A percentile compares a stretch with the other conserved stretches of the same genome.
These are phyloP conservation scores for Listrodromus nycthemerus DNA, from an alignment of 2,888 invertebrate genomes.

Conservation along the genomic window DNA sequence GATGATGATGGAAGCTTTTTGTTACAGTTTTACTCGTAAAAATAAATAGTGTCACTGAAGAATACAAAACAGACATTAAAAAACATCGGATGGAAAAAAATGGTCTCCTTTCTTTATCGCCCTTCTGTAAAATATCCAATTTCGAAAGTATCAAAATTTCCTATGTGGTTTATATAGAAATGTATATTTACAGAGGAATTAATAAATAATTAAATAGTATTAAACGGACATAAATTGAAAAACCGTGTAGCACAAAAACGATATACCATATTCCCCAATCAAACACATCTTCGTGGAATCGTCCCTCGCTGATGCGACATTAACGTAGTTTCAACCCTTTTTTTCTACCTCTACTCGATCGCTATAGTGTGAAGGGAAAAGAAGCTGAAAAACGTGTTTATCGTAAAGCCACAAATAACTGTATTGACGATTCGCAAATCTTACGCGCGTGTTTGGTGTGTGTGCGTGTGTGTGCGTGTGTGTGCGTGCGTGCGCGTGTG, in stretches of 20 bases:
- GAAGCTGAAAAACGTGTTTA: constrained; percentile 82
- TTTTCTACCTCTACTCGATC: constrained; percentile 61
- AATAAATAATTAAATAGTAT: constrained; percentile 29
- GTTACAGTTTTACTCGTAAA: constrained; percentile 65
- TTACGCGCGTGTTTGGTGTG: constrained; percentile 28
- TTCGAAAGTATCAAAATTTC: constrained; percentile 39
- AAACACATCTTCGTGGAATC: constrained; percentile 17
- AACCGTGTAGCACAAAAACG: constrained; percentile 26
- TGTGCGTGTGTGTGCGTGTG: constrained; percentile 53
- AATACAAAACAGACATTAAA: constrained; percentile 51
- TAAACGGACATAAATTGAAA: constrained; percentile 51
- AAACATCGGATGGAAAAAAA: constrained; percentile 30
- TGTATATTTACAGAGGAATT: constrained; percentile 59
- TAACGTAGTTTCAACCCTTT: constrained; percentile 15
- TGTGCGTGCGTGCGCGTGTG: constrained; percentile 45
- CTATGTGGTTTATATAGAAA: constrained; percentile 38
- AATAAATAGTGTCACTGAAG: constrained; percentile 57
- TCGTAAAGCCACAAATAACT: constrained; percentile 47
- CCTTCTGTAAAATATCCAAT: constrained; percentile 10
- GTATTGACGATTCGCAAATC: constrained; percentile 26
- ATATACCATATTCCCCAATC: background rate
- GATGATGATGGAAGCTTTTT: constrained; percentile 59
- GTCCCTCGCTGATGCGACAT: constrained; percentile 23
- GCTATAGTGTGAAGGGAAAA: constrained; percentile 80
- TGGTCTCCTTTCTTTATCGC: constrained; percentile 12